Conservation (phyloP, 1,140 invertebrate genomes). For the Temnothorax curvispinosus region DNA sequence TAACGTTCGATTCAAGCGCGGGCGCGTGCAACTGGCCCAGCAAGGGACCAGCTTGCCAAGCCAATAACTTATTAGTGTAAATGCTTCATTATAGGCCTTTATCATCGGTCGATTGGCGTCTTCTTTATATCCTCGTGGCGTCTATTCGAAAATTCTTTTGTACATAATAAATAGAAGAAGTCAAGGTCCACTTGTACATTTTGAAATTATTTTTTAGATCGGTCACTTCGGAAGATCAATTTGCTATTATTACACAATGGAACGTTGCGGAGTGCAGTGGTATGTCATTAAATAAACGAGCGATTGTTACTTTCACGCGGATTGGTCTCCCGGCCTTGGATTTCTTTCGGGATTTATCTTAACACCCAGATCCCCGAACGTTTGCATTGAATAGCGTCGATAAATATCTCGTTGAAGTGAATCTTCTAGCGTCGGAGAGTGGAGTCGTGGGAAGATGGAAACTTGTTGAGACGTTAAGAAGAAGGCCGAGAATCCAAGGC, state of each 20-base stretch:
- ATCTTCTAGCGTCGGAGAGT: not conserved
- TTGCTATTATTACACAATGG: not conserved
- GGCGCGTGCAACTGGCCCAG: slow-evolving; percentile 94
- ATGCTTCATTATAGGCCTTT: slow-evolving; percentile 27
- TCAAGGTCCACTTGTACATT: slow-evolving; percentile 19
- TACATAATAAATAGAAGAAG: slow-evolving; percentile 21
- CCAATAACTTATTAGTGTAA: slow-evolving; percentile 89
- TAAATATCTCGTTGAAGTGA: slow-evolving; percentile 22
- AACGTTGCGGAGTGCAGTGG: not conserved
- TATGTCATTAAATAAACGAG: slow-evolving; percentile 7
- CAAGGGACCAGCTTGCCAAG: slow-evolving; percentile 91
- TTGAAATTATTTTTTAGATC: not conserved
- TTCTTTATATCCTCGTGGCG: not conserved
- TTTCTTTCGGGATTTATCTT: slow-evolving; percentile 28
- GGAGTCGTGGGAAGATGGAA: not conserved
- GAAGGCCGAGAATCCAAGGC: slow-evolving; percentile 65
- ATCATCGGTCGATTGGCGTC: not conserved
- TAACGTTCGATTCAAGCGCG: slow-evolving; percentile 91
- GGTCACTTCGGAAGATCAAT: not conserved
- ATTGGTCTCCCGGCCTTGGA: slow-evolving; percentile 20
- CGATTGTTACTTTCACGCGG: slow-evolving; percentile 34
- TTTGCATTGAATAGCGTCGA: slow-evolving; percentile 46
- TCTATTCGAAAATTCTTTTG: not conserved
- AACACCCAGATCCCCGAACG: slow-evolving; percentile 32
- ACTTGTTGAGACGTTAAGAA: slow-evolving; percentile 42